phyloP scores from a whole-genome alignment of 2,888 invertebrate genomes.

The Margaritifera margaritifera region DNA sequence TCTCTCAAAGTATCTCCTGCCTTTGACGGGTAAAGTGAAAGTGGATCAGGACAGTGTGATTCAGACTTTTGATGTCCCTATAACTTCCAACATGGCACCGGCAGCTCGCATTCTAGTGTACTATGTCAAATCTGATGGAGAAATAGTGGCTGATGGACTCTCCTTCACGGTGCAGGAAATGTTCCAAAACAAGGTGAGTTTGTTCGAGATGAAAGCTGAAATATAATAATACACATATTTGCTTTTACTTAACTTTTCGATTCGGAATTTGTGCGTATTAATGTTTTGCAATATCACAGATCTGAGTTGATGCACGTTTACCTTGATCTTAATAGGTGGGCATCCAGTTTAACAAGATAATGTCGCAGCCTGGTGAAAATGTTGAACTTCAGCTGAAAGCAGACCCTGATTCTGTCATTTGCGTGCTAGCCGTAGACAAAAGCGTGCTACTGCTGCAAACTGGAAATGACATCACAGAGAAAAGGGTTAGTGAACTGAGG shows the following conservation, averaged over 20 bases:
- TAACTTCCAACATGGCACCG: conserved; percentile 77
- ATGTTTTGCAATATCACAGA: too few relatives aligned
- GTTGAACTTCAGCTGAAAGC: conserved; percentile 86
- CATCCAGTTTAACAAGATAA: conserved; percentile 75
- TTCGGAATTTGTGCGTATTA: too few relatives aligned
- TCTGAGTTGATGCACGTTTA: too few relatives aligned
- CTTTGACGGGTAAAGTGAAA: too few relatives aligned
- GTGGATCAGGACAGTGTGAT: neutral
- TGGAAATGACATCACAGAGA: conserved; percentile 81
- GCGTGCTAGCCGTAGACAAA: conserved; percentile 90
- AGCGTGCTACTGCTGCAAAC: conserved; percentile 82
- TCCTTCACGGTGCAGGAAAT: conserved; percentile 84
- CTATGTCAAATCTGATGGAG: conserved; percentile 75
- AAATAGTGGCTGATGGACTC: conserved; percentile 87
- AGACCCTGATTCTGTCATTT: conserved; percentile 90
- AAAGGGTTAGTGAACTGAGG: conserved; percentile 61
- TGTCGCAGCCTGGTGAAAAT: conserved; percentile 83
- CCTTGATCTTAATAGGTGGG: conserved; percentile 73
- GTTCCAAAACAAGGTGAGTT: conserved; percentile 79
- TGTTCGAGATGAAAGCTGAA: neutral
- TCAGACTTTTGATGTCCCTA: conserved; percentile 77
- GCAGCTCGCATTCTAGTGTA: conserved; percentile 86
- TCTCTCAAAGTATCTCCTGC: too few relatives aligned
- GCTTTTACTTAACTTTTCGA: neutral
- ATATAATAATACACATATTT: too few relatives aligned